Evolutionary conservation across 2,113 vertebrate species (phyloP).

Genomic region (Aleadryas rufinucha): DNA sequence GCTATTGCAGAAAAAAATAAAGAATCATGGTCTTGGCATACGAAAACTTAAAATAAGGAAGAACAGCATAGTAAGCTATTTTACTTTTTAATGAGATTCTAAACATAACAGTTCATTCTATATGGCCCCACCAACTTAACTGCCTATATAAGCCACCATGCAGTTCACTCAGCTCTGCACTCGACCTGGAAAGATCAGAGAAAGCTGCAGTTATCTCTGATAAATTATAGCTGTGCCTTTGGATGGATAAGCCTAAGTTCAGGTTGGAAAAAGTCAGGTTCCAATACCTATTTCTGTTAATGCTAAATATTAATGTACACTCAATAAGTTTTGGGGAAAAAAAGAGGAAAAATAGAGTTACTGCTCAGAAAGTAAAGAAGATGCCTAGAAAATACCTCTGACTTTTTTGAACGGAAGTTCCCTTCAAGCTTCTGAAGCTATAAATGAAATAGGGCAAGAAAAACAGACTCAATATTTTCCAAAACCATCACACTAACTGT

Average conservation of each 20-base stretch:
- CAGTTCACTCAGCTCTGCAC: neutral
- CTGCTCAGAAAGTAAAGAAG: conserved; percentile 21
- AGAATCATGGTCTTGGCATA: neutral
- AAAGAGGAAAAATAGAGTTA: neutral
- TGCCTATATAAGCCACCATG: neutral
- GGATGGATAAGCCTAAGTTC: neutral
- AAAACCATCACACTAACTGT: neutral
- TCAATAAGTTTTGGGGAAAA: neutral
- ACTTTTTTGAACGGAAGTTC: neutral
- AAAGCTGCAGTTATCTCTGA: neutral
- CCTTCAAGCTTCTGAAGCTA: neutral
- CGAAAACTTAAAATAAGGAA: neutral
- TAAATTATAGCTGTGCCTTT: neutral
- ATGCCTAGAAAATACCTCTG: neutral
- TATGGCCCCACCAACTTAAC: neutral
- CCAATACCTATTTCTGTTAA: neutral
- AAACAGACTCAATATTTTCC: neutral
- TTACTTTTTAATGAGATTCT: neutral
- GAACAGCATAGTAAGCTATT: neutral
- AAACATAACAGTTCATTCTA: neutral
- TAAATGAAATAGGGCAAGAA: conserved; percentile 4
- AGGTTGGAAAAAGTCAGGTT: neutral
- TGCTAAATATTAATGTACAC: neutral
- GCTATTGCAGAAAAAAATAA: neutral
- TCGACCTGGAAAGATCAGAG: neutral